phyloP scores from a whole-genome alignment of 2,797 vertebrate species.

The Sebastes trivittatus region DNA sequence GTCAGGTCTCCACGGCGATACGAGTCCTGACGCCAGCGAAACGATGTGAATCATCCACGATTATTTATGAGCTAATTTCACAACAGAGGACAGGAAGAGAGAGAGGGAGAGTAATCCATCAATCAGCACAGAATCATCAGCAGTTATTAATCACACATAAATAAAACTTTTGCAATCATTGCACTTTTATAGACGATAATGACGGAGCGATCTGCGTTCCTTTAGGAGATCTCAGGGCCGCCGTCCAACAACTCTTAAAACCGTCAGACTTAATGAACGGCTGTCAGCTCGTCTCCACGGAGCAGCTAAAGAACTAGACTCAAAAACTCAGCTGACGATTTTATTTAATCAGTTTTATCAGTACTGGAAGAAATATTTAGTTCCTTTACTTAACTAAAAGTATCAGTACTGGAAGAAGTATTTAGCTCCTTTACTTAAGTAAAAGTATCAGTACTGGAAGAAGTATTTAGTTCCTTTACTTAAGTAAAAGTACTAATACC shows the following conservation, averaged over 20 bases:
- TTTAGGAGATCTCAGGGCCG: neutral
- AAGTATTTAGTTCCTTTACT: too few species aligned
- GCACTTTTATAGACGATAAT: neutral
- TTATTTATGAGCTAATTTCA: slow-evolving; percentile 54
- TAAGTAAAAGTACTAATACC: too few species aligned
- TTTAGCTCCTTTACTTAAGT: too few species aligned
- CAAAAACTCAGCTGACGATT: neutral
- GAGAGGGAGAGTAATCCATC: neutral
- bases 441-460: too few species aligned
- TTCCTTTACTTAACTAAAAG: too few species aligned
- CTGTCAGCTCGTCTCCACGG: neutral
- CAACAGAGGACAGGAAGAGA: slow-evolving; percentile 5
- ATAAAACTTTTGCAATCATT: slow-evolving; percentile 11
- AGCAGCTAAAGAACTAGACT: neutral
- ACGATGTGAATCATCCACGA: slow-evolving; percentile 42
- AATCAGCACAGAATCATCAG: slow-evolving; percentile 20
- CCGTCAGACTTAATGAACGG: neutral
- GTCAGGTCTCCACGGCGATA: slow-evolving; percentile 40
- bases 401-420: too few species aligned
- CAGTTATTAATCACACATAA: slow-evolving; percentile 26
- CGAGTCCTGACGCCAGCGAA: slow-evolving; percentile 52
- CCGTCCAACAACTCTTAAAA: neutral
- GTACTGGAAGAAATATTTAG: too few species aligned
- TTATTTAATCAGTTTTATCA: too few species aligned
- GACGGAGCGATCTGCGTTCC: neutral